Evolutionary conservation across 2,888 invertebrate species (phyloP), one percentile per base, ranked within the genome.

Genomic region (Phengaris arion): DNA sequence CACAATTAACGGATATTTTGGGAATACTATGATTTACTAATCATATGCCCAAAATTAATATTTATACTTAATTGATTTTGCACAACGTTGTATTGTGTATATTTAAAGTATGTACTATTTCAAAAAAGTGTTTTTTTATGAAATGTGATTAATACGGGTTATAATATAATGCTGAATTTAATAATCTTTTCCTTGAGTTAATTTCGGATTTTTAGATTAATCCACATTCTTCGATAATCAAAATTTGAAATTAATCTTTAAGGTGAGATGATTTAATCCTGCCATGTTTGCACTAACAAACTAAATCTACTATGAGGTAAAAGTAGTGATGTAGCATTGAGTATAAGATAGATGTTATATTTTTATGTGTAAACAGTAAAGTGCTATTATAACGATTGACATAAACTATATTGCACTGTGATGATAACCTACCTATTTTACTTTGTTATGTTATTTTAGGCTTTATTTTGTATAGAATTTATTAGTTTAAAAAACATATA

Each of bases 391-490:
- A 51, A 70, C 51, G 13, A 80, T 84, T 80, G 80, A 81, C 82
- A 80, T 74, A 54, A 54, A 72, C 72, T 72, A 79, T 83, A 81
- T 82, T 81, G 77, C 84, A 84, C 86, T 88, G 88, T 88, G 88
- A 88, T 88, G 82, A 81, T 85, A 83, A 80, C 80, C 84, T 86
- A 85, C 84, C 85, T 85, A 86, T 82, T 83, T 85, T 85, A 82
- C 85, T 83, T 86, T 85, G 84, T 86, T 87, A 48, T 69, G 4
- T 15, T 69, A 69, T 69, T 52, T 74, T 64, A 48, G 55, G 35
- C 54, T 68, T n/a, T 54, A 74, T 59, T 51, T 59, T 59, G 59
- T 72, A 54, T 22, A 72, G 22, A 54, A 72, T 54, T 35, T 52
- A 72, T 54, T n/a, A 22, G 7, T 52, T 52, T 13, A 35, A 70